Base-by-base conservation (phyloP, 2,888 invertebrate genomes). In the Hyppa rectilinea region DNA sequence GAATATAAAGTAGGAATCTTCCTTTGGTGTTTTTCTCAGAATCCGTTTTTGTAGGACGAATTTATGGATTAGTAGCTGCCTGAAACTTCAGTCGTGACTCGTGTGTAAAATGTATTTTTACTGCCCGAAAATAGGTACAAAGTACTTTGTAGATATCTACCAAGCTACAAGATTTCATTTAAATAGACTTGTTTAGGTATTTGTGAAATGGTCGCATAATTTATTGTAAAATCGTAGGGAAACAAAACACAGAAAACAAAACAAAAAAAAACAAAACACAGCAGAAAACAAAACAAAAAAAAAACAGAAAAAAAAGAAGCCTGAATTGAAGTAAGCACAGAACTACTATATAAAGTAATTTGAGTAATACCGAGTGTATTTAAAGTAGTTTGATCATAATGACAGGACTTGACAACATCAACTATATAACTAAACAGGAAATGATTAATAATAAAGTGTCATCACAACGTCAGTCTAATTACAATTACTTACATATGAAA, bases 1-100 rank as follows among this genome's bases (percentile, higher is more conserved):
- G 70, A 75, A 76, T 76, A 76, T 75, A 52, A 58, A 75, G 20
- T 47, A 58, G 58, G 34, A 47, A 58, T 75, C 38, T 68, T 34
- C 34, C 50, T 68, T 26, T 45, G 76, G 26, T 26, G 23, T 47
- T 75, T 55, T 62, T 58, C 62, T 58, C 2, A n/a, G 61, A 76
- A 76, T 49, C 23, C 55, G 38, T 47, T 47, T 47, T 26, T 7
- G 10, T 17, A 7, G 1, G 26, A 26, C 10, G n/a, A 56, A n/a
- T 69, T 47, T 40, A n/a, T 31, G 47, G 38, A 34, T 38, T 10
- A 45, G 49, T 23, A 29, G 10, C 17, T 31, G 29, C 6, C 6
- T 40, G 34, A 26, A 6, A 26, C 31, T 26, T 31, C 17, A 43
- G n/a, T 14, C 1, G 4, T n/a, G n/a, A n/a, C n/a, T n/a, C 10